phyloP scores from a whole-genome alignment of 2,888 invertebrate species.

The Leptura quadrifasciata region DNA sequence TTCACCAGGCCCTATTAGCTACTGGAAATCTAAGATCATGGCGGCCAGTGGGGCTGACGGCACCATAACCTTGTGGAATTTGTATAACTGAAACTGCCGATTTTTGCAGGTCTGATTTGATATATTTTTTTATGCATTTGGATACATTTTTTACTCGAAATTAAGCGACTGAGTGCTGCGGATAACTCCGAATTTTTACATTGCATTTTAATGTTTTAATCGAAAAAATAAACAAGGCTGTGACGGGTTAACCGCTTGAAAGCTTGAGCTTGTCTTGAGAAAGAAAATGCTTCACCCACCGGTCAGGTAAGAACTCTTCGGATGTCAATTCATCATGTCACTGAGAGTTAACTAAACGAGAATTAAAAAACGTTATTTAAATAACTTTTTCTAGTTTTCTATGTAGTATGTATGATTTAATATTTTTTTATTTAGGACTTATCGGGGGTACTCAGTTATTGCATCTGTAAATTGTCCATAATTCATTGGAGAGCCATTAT shows the following conservation, averaged over 20 bases:
- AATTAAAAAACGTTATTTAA: too few relatives aligned
- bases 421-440: too few relatives aligned
- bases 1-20: constrained; percentile 79
- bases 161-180: background rate
- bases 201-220: too few relatives aligned
- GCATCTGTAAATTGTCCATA: background rate
- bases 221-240: too few relatives aligned
- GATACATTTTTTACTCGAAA: constrained; percentile 1
- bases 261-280: too few relatives aligned
- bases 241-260: too few relatives aligned
- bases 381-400: too few relatives aligned
- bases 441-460: background rate
- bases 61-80: constrained; percentile 86
- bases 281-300: too few relatives aligned
- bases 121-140: background rate
- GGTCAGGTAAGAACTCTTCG: too few relatives aligned
- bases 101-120: constrained; percentile 5
- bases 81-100: constrained; percentile 78
- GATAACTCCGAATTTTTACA: background rate
- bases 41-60: constrained; percentile 86
- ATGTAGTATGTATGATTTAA: too few relatives aligned
- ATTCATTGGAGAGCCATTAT: background rate
- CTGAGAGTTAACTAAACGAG: too few relatives aligned
- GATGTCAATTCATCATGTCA: too few relatives aligned
- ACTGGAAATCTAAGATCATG: constrained; percentile 86